Base-by-base conservation (phyloP, 1,140 invertebrate species). In the Venustaconcha ellipsiformis region DNA sequence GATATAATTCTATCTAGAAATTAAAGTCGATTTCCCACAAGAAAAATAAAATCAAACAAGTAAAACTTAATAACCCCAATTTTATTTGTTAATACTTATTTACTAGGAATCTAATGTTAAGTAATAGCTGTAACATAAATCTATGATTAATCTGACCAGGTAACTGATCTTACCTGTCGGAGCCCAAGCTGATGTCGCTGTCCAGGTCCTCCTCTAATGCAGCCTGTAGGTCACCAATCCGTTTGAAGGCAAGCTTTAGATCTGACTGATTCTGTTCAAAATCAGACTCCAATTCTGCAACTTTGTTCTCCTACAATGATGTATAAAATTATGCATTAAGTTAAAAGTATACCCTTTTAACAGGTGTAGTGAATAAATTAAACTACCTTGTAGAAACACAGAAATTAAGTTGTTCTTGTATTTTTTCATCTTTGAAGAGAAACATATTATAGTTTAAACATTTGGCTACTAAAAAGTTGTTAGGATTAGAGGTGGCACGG, bases 161-260 rank as follows among this genome's bases (percentile, higher is more conserved):
- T 23, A 56, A 13, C 64, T 55, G n/a, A 60, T 37, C 57, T 72
- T 80, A 82, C 85, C 82, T 79, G 67, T 85, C 85, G 48, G 81
- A 79, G 2, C 79, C 48, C 26, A 86, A 75, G 59, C 86, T 84
- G 72, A 86, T 86, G 79, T 88, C 87, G 75, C 83, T 86, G 72
- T 89, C 87, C 76, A 87, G 78, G 69, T 89, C 89, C 55, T 90
- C 95, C 84, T 95, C 94, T 86, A 96, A 94, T n/a, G 95, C 95
- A 82, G 93, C 93, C 82, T 96, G 95, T 14, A 96, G 89, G 88
- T 96, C 95, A 66, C 95, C 94, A 78, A 96, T 95, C 82, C 95
- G 91, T 87, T 96, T 95, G 79, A 96, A 89, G 12, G 95, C 95
- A 81, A 96, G 89, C 71, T 94, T 92, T 30, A 96, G 91, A 89